Conservation (phyloP, 2,888 invertebrate genomes). For the Pteria penguin region DNA sequence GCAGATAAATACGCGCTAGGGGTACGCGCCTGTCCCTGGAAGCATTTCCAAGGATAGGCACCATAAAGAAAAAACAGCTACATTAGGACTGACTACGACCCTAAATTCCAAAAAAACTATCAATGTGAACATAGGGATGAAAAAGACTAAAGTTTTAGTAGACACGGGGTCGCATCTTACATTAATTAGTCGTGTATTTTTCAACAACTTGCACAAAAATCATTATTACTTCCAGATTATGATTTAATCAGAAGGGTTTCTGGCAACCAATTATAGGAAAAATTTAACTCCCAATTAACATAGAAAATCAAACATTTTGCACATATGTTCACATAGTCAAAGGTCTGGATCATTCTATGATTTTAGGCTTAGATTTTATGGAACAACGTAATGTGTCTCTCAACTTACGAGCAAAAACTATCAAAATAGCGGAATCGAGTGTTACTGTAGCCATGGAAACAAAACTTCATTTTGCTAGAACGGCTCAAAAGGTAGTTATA, state of each 20-base stretch:
- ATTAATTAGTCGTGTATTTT: too few species aligned
- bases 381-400: conserved; percentile 38
- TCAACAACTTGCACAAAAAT: neutral
- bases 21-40: too few species aligned
- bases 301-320: neutral
- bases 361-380: too few species aligned
- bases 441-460: conserved; percentile 6
- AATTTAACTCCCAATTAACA: neutral
- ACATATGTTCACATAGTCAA: conserved; percentile 28
- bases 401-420: conserved; percentile 26
- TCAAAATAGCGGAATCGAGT: conserved; percentile 9
- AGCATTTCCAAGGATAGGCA: conserved; percentile 11
- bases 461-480: conserved; percentile 7
- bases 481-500: neutral
- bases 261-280: conserved; percentile 11
- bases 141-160: neutral
- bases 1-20: too few species aligned
- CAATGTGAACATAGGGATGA: neutral
- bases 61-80: neutral
- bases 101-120: neutral
- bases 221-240: neutral
- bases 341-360: conserved; percentile 38
- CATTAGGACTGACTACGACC: neutral
- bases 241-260: neutral
- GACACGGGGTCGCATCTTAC: too few species aligned